Evolutionary conservation across 2,113 vertebrate genomes (phyloP).

Genomic region (Mirza zaza): DNA sequence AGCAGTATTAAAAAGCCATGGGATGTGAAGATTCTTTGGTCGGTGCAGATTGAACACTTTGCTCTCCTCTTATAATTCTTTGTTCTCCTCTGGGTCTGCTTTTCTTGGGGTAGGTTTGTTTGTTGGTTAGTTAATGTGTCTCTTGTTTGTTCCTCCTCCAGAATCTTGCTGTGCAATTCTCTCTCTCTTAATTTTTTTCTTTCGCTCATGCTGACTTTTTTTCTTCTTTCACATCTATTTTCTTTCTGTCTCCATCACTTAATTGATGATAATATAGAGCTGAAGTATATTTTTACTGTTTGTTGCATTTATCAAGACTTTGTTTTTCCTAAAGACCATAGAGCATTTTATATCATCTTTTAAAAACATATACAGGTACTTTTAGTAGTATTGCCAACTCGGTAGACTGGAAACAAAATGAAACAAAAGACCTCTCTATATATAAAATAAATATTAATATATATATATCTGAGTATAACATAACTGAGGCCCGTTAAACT

Average conservation of each 20-base stretch:
- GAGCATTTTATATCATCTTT: not conserved
- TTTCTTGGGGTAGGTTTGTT: not conserved
- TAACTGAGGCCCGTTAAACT: not conserved
- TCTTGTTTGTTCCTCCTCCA: not conserved
- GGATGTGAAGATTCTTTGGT: not conserved
- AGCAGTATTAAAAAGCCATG: not conserved
- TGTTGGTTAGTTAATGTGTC: not conserved
- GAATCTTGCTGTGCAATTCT: not conserved
- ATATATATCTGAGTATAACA: not conserved
- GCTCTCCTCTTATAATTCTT: not conserved
- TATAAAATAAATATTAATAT: not conserved
- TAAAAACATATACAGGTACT: not conserved
- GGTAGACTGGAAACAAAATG: not conserved
- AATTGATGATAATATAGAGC: not conserved
- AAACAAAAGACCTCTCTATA: not conserved
- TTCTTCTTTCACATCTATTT: not conserved
- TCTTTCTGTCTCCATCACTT: not conserved
- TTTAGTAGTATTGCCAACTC: not conserved
- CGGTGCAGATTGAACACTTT: not conserved
- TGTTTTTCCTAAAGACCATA: not conserved
- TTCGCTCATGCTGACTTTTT: not conserved
- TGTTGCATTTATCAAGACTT: not conserved
- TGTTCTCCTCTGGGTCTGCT: not conserved
- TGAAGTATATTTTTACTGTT: slow-evolving; percentile 3
- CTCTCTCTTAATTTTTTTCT: not conserved